Evolutionary conservation across 2,888 invertebrate genomes (phyloP).

Genomic region (Drosophila kambysellisi): DNA sequence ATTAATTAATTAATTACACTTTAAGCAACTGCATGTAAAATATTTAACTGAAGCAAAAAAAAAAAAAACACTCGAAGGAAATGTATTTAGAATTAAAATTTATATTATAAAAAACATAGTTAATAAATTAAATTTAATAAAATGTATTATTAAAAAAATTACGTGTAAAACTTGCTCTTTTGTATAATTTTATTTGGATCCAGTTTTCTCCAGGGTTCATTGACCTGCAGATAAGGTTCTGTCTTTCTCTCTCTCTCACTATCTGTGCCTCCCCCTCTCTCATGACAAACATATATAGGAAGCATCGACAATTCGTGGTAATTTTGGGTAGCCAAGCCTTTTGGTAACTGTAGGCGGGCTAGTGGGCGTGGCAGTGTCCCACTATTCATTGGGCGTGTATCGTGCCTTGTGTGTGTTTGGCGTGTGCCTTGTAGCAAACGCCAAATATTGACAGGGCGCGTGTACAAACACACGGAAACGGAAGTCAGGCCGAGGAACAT

Average conservation of each 20-base stretch:
- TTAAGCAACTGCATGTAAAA: slow-evolving; percentile 79
- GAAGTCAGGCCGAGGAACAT: slow-evolving; percentile 73
- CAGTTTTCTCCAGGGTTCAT: slow-evolving; percentile 6
- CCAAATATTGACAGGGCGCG: slow-evolving; percentile 78
- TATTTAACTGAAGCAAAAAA: slow-evolving; percentile 62
- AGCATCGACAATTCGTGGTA: slow-evolving; percentile 40
- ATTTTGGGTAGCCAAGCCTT: slow-evolving; percentile 65
- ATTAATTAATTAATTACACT: slow-evolving; percentile 47
- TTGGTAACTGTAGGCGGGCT: slow-evolving; percentile 33
- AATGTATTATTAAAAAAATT: slow-evolving; percentile 75
- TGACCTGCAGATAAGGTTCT: slow-evolving; percentile 27
- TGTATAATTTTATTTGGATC: neutral
- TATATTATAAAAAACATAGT: slow-evolving; percentile 62
- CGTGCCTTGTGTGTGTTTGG: slow-evolving; percentile 39
- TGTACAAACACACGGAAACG: slow-evolving; percentile 71
- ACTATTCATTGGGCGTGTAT: slow-evolving; percentile 14
- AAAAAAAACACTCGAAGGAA: slow-evolving; percentile 44
- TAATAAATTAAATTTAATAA: slow-evolving; percentile 82
- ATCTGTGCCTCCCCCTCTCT: neutral
- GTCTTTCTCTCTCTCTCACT: neutral
- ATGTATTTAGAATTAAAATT: slow-evolving; percentile 57
- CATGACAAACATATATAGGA: slow-evolving; percentile 34
- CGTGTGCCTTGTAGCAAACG: slow-evolving; percentile 71
- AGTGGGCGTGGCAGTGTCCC: slow-evolving; percentile 34
- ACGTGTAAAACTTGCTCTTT: neutral